Evolutionary conservation across 2,113 vertebrate species (phyloP).

Genomic region (Pollimyrus isidori): DNA sequence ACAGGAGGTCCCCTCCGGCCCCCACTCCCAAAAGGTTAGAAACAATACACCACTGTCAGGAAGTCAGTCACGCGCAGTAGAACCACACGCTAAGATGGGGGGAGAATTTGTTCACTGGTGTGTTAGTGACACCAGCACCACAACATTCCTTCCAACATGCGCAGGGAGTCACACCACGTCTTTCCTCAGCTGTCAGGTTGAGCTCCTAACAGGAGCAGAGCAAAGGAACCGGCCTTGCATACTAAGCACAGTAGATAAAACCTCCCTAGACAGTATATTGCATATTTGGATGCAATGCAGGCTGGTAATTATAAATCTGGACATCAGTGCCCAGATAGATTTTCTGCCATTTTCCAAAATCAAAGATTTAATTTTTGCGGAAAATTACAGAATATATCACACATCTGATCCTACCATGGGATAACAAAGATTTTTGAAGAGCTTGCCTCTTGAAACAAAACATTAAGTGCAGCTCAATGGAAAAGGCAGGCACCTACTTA

Average conservation of each 20-base stretch:
- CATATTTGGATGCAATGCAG: not conserved
- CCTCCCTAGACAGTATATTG: not conserved
- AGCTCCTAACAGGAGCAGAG: not conserved
- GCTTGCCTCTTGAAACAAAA: not conserved
- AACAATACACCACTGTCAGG: conserved; percentile 23
- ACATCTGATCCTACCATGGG: not conserved
- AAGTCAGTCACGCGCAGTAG: not conserved
- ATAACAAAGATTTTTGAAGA: not conserved
- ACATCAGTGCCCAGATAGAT: not conserved
- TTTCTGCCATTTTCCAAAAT: not conserved
- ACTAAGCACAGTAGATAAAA: not conserved
- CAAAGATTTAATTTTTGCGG: not conserved
- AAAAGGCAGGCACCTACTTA: not conserved
- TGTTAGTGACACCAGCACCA: not conserved
- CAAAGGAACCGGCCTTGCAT: not conserved
- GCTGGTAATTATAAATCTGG: not conserved
- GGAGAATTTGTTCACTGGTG: not conserved
- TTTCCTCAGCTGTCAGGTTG: not conserved
- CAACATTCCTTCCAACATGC: not conserved
- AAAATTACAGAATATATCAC: not conserved
- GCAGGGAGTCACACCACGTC: not conserved
- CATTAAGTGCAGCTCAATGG: not conserved
- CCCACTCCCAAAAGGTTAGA: not conserved
- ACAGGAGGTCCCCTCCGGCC: not conserved
- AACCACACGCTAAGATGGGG: not conserved